Conservation (phyloP, 2,888 invertebrate species). For the Aspidiotus rigidus region DNA sequence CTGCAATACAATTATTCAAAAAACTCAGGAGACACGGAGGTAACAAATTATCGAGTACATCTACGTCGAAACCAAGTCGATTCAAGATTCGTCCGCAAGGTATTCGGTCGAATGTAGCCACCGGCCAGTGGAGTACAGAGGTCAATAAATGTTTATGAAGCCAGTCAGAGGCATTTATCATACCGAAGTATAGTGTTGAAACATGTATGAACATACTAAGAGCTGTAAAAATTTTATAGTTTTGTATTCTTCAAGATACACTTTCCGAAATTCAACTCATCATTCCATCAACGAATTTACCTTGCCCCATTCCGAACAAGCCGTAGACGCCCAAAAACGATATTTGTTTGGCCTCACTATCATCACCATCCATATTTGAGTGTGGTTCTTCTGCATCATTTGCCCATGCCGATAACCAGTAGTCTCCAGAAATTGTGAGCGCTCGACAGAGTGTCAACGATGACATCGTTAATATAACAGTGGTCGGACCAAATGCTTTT, state of each 20-base stretch:
- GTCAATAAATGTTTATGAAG: conserved; percentile 35
- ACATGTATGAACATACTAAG: too few species aligned
- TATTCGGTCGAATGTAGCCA: conserved; percentile 48
- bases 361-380: too few species aligned
- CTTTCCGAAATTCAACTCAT: too few species aligned
- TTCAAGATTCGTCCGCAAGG: conserved; percentile 46
- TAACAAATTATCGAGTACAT: conserved; percentile 53
- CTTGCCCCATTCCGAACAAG: conserved; percentile 77
- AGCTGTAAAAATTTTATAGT: too few species aligned
- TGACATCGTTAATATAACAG: conserved; percentile 61
- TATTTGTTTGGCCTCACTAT: too few species aligned
- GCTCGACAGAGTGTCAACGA: conserved; percentile 74
- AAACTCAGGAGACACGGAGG: conserved; percentile 46
- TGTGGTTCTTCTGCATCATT: conserved; percentile 47
- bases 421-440: conserved; percentile 76
- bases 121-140: conserved; percentile 49
- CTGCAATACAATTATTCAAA: conserved; percentile 28
- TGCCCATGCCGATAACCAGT: conserved; percentile 80
- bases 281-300: conserved; percentile 41
- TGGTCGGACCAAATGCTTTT: conserved; percentile 67
- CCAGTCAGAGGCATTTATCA: conserved; percentile 31
- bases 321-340: conserved; percentile 77
- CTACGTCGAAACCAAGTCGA: conserved; percentile 53
- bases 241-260: too few species aligned
- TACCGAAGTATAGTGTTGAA: not conserved